Base-by-base conservation (phyloP, 2,113 vertebrate species). In the Calyptomena viridis region DNA sequence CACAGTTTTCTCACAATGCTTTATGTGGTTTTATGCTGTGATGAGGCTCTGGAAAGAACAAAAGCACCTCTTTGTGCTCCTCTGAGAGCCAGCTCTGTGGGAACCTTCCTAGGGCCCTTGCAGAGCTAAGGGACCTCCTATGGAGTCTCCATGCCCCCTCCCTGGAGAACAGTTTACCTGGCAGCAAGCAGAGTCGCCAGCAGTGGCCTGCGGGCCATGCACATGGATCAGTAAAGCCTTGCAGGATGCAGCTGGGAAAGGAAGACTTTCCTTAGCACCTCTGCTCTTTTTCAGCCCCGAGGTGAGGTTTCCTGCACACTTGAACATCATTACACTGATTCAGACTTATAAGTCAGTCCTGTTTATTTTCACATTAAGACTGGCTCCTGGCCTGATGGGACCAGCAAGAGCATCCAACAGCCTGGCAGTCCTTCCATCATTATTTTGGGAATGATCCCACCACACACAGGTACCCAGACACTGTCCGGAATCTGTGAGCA, bases 101-200 rank as follows among this genome's bases (percentile, higher is more conserved):
- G 62, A 93, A 7, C 37, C 37, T 75, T 83, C 35, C 6, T 11
- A 15, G 49, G 64, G 30, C 17, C 31, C 69, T 50, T 12, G 12
- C 15, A 27, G 21, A 87, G 82, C 31, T 6, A 23, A 24, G 0
- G 6, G 28, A 39, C 39, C 55, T 84, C 66, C 91, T 73, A 53
- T 2, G 20, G 76, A 60, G 63, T 10, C 14, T 37, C 63, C 4
- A 2, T 2, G 8, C 47, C 25, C 44, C 46, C 62, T n/a, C 50
- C 5, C 1, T 1, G 6, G 37, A 84, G 50, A 80, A 6, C 3
- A 1, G 20, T 4, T 60, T 13, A 3, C 14, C 1, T 0, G 44
- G 52, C 47, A 87, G 73, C 40, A 12, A 16, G 47, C 4, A 5
- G 68, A 59, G 33, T 7, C 27, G 62, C 42, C 17, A 33, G 37